These are phyloP conservation scores for Drosophila paranaensis DNA, from an alignment of 2,888 invertebrate species.

Conservation along the genomic window DNA sequence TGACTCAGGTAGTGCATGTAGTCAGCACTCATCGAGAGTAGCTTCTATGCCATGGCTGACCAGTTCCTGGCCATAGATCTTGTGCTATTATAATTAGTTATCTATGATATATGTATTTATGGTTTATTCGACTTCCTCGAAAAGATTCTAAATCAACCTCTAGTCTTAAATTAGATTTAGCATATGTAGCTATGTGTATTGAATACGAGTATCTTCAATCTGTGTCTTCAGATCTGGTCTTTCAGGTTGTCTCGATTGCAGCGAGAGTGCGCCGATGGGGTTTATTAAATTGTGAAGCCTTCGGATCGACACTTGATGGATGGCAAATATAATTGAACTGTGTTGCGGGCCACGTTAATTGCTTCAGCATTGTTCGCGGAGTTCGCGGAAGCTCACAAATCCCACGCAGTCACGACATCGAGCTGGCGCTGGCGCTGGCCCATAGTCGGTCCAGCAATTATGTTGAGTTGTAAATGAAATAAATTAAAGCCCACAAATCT, in stretches of 20 bases:
- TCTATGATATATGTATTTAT: too few relatives aligned
- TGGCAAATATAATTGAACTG: constrained; percentile 51
- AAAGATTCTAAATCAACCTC: not conserved
- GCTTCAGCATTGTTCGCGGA: constrained; percentile 21
- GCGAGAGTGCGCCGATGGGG: constrained; percentile 19
- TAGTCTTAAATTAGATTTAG: not conserved
- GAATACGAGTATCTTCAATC: not conserved
- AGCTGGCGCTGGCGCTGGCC: constrained; percentile 2
- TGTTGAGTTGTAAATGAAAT: constrained; percentile 6
- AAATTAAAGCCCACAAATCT: constrained; percentile 1
- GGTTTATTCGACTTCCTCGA: too few relatives aligned
- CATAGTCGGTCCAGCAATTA: not conserved
- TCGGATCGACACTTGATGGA: constrained; percentile 65
- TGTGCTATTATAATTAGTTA: too few relatives aligned
- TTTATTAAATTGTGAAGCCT: constrained; percentile 62
- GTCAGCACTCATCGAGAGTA: too few relatives aligned
- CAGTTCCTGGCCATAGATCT: not conserved
- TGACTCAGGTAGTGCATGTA: too few relatives aligned
- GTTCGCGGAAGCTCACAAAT: constrained; percentile 40
- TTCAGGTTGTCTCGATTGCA: constrained; percentile 15
- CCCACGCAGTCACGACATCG: constrained; percentile 45
- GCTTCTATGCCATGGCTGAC: not conserved
- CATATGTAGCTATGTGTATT: not conserved
- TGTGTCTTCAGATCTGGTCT: not conserved
- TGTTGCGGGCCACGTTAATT: constrained; percentile 40